A percentile compares a stretch with the other conserved stretches of the same genome.
phyloP scores from a whole-genome alignment of 1,140 invertebrate genomes.

The Ceratina japonica region DNA sequence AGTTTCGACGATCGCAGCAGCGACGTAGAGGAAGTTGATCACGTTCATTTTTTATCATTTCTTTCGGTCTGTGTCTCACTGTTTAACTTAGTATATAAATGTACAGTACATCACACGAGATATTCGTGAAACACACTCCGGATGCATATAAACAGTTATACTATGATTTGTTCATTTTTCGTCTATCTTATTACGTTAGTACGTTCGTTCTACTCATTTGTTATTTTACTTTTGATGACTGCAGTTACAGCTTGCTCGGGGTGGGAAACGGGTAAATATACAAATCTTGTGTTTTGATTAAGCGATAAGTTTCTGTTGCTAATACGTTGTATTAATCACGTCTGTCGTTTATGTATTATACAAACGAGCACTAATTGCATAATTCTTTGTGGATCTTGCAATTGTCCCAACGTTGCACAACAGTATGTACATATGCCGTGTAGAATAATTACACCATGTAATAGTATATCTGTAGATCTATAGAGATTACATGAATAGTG shows the following conservation, averaged over 20 bases:
- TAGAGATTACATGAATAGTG: constrained; percentile 19
- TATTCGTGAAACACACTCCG: not conserved
- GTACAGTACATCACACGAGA: not conserved
- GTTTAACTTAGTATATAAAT: not conserved
- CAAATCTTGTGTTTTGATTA: constrained; percentile 46
- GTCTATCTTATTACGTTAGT: constrained; percentile 57
- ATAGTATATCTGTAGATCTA: constrained; percentile 26
- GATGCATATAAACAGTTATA: constrained; percentile 2
- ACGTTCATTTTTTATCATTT: constrained; percentile 15
- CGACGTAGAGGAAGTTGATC: constrained; percentile 7
- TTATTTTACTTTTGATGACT: constrained; percentile 76
- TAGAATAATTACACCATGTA: constrained; percentile 4
- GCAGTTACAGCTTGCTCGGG: constrained; percentile 80
- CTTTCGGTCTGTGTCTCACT: constrained; percentile 2
- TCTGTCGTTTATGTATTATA: constrained; percentile 30
- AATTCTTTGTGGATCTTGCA: constrained; percentile 26
- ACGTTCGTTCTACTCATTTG: constrained; percentile 70
- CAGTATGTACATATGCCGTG: constrained; percentile 25
- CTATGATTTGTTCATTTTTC: constrained; percentile 42
- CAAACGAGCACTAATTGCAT: constrained; percentile 54
- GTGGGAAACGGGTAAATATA: constrained; percentile 83
- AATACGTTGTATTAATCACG: constrained; percentile 35
- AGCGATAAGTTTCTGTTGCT: constrained; percentile 40
- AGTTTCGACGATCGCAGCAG: not conserved
- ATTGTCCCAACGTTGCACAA: constrained; percentile 40